A percentile compares a stretch with the other conserved stretches of the same genome.
phyloP scores from a whole-genome alignment of 2,113 vertebrate genomes.

The Otis tarda region DNA sequence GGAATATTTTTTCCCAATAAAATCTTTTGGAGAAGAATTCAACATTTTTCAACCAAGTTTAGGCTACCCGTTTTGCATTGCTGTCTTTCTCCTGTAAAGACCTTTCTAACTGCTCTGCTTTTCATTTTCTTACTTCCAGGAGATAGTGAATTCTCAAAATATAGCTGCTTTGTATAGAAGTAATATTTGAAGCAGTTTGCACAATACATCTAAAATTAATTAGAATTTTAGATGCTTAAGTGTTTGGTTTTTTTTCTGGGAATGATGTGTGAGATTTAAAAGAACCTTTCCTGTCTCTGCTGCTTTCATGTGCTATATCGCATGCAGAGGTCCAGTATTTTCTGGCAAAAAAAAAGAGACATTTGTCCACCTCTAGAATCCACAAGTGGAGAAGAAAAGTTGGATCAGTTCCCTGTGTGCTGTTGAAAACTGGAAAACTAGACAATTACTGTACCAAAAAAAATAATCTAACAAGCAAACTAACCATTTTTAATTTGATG shows the following conservation, averaged over 20 bases:
- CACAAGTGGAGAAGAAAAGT: neutral
- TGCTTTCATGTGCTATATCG: neutral
- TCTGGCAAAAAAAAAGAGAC: neutral
- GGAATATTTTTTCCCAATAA: neutral
- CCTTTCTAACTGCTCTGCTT: neutral
- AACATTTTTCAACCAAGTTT: neutral
- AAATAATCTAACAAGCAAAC: neutral
- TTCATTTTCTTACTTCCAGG: neutral
- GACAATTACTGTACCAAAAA: neutral
- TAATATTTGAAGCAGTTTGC: neutral
- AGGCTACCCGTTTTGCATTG: neutral
- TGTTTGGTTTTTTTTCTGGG: neutral
- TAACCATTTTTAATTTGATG: conserved; percentile 6
- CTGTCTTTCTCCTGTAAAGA: neutral
- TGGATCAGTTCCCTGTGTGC: neutral
- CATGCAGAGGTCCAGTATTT: neutral
- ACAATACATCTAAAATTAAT: neutral
- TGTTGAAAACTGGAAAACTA: neutral
- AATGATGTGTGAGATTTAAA: neutral
- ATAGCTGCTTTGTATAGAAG: neutral
- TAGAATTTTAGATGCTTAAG: neutral
- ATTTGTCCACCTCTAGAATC: neutral
- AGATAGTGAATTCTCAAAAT: neutral
- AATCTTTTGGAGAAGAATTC: neutral
- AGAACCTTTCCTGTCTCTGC: neutral